Conservation (phyloP, 2,797 vertebrate genomes). For the Glossophaga mutica region DNA sequence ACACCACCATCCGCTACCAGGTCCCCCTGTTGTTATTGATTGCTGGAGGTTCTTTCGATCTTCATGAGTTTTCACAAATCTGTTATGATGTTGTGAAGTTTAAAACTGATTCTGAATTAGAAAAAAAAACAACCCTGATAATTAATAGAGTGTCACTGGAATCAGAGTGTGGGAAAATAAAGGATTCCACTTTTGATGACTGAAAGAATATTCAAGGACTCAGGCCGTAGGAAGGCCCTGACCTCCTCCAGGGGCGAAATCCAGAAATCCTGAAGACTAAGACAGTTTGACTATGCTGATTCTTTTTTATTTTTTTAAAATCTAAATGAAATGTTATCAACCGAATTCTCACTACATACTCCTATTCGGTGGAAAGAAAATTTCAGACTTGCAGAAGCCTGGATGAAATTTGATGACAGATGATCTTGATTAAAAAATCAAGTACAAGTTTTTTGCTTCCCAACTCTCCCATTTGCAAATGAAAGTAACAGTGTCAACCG, state of each 20-base stretch:
- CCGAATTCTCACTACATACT: slow-evolving; percentile 32
- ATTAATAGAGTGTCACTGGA: slow-evolving; percentile 86
- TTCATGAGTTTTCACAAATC: slow-evolving; percentile 94
- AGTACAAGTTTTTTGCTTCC: slow-evolving; percentile 41
- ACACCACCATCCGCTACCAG: slow-evolving; percentile 77
- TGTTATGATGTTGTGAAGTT: slow-evolving; percentile 91
- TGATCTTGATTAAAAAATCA: slow-evolving; percentile 44
- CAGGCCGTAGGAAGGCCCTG: slow-evolving; percentile 93
- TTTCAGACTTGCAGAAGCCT: not conserved
- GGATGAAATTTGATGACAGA: slow-evolving; percentile 37
- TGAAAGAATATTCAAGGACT: slow-evolving; percentile 97
- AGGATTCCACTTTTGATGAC: slow-evolving; percentile 84
- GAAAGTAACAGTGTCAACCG: slow-evolving; percentile 14
- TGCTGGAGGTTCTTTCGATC: slow-evolving; percentile 93
- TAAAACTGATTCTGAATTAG: slow-evolving; percentile 92
- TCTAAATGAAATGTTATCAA: not conserved
- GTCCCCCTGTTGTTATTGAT: slow-evolving; percentile 88
- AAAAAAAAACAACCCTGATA: slow-evolving; percentile 84
- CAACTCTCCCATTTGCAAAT: slow-evolving; percentile 48
- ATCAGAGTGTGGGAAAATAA: slow-evolving; percentile 93
- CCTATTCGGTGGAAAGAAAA: not conserved
- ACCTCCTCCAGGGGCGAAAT: slow-evolving; percentile 78
- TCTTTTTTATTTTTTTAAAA: not conserved
- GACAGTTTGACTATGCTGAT: slow-evolving; percentile 66
- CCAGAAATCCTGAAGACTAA: slow-evolving; percentile 74